phyloP scores from a whole-genome alignment of 2,113 vertebrate genomes.

The Agelaius tricolor region DNA sequence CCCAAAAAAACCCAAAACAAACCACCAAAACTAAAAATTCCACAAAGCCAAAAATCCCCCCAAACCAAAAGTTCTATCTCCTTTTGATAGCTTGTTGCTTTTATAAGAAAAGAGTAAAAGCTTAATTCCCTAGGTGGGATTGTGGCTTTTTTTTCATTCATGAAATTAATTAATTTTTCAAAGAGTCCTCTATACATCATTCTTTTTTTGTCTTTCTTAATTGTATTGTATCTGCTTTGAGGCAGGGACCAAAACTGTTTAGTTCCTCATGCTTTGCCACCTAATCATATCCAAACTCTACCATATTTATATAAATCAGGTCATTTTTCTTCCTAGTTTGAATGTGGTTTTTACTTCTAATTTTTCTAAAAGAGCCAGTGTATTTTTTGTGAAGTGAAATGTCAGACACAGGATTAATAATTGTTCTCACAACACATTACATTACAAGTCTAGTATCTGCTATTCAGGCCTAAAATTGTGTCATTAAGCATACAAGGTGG shows the following conservation, averaged over 20 bases:
- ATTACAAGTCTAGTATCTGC: background rate
- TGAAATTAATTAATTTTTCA: background rate
- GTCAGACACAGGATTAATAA: background rate
- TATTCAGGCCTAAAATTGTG: background rate
- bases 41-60: background rate
- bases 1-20: background rate
- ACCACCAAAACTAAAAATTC: background rate
- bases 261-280: background rate
- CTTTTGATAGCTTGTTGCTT: background rate
- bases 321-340: background rate
- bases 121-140: background rate
- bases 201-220: background rate
- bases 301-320: background rate
- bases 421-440: background rate
- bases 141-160: background rate
- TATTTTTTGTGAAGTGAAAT: background rate
- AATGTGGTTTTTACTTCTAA: background rate
- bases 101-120: background rate
- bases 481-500: background rate
- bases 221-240: background rate
- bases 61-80: background rate
- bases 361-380: background rate
- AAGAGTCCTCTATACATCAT: background rate
- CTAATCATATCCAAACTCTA: background rate
- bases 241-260: background rate